Percentiles rank a stretch among this genome's conserved stretches.
phyloP scores from a whole-genome alignment of 2,888 invertebrate genomes.

The Monochamus alternatus region DNA sequence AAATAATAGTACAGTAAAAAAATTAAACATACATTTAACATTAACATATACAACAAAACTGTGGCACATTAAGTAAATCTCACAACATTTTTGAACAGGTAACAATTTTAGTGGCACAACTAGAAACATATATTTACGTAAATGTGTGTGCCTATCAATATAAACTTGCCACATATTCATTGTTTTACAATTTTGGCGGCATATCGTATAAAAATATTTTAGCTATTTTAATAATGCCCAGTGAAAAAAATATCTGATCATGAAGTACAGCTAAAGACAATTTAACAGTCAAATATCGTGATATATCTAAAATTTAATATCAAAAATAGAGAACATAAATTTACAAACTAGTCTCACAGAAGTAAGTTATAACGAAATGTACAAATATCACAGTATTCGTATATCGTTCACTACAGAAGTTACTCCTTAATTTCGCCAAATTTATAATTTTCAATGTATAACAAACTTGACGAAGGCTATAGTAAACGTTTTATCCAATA shows the following conservation, averaged over 20 bases:
- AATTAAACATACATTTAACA: slow-evolving; percentile 59
- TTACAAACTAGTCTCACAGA: slow-evolving; percentile 59
- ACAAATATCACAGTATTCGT: slow-evolving; percentile 69
- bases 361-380: slow-evolving; percentile 63
- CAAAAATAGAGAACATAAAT: slow-evolving; percentile 62
- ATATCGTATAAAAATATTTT: slow-evolving; percentile 43
- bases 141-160: slow-evolving; percentile 38
- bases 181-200: slow-evolving; percentile 37
- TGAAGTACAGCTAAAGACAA: slow-evolving; percentile 56
- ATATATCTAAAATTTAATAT: slow-evolving; percentile 58
- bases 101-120: slow-evolving; percentile 59
- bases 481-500: slow-evolving; percentile 44
- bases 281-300: slow-evolving; percentile 45
- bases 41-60: slow-evolving; percentile 58
- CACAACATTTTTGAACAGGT: slow-evolving; percentile 56
- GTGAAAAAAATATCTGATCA: slow-evolving; percentile 50
- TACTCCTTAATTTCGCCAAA: slow-evolving; percentile 24
- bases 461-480: slow-evolving; percentile 38
- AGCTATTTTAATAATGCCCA: slow-evolving; percentile 53
- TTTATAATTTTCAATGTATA: slow-evolving; percentile 17
- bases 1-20: slow-evolving; percentile 56
- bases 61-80: slow-evolving; percentile 55
- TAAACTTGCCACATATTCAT: slow-evolving; percentile 36
- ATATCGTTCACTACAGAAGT: slow-evolving; percentile 55
- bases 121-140: slow-evolving; percentile 40